Base-by-base conservation (phyloP, 2,888 invertebrate genomes). In the Pammene aurita region DNA sequence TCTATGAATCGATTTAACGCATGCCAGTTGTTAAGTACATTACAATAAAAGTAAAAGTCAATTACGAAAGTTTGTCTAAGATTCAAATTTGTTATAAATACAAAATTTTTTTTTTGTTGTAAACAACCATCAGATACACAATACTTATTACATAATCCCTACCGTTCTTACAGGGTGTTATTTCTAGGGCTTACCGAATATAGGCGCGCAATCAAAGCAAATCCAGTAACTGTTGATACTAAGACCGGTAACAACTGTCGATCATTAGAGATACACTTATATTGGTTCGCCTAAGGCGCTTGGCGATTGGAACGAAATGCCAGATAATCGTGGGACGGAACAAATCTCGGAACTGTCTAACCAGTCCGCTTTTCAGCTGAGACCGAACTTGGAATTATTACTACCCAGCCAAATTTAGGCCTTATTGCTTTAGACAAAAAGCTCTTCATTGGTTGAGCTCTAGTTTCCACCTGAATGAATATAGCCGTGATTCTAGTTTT, bases 341-440 rank as follows among this genome's bases (percentile, higher is more conserved):
- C 66, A 52, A 66, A 66, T 66, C 58, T 58, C 50, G 41, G 50
- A 66, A 52, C 66, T 58, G 66, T 66, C 66, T 34, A 42, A 66
- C 48, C 65, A 50, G 48, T 38, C 14, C 44, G 42, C 55, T 44
- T 26, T 38, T 50, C 50, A 52, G 34, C 50, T 13, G 42, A 48
- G 48, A 48, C 56, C 55, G 18, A 46, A 48, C 7, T 56, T 14
- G 56, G 26, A 26, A 57, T 41, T 48, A 66, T 42, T 42, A 50
- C 48, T 5, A 18, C 7, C 34, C 38, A 16, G 0, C 2, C 7
- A 7, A 61, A 35, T 38, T 13, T 61, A 16, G 38, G 11, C 18
- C 16, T 48, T 61, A 38, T 61, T 18, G 16, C 48, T 13, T 5
- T 7, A 6, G 2, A 1, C 61, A 50, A 38, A 48, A 61, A 6